These are phyloP conservation scores for Eudyptes chrysolophus DNA, from an alignment of 2,113 vertebrate genomes.

Conservation along the genomic window DNA sequence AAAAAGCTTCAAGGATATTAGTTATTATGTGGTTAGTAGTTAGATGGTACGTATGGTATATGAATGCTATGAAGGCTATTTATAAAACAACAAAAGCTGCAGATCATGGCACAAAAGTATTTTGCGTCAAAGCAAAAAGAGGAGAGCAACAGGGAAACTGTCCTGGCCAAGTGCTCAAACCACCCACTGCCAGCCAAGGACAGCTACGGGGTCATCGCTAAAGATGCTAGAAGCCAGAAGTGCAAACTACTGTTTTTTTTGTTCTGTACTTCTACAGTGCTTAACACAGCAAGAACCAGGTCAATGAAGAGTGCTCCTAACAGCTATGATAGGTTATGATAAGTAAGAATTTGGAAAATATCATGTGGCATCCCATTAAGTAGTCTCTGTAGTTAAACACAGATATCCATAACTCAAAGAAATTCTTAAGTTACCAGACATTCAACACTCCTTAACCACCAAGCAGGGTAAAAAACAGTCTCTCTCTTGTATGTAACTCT, in stretches of 20 bases:
- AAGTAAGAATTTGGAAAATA: slow-evolving; percentile 1
- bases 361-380: not conserved
- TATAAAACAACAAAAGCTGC: not conserved
- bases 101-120: not conserved
- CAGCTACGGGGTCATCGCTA: not conserved
- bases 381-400: not conserved
- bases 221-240: not conserved
- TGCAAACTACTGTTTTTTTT: not conserved
- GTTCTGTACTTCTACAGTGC: not conserved
- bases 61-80: not conserved
- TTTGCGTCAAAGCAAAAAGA: not conserved
- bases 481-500: not conserved
- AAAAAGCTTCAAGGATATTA: not conserved
- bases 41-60: not conserved
- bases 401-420: not conserved
- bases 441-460: not conserved
- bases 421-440: not conserved
- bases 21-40: not conserved
- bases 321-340: not conserved
- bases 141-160: not conserved
- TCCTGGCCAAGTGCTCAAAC: not conserved
- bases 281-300: not conserved
- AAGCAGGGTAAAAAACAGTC: not conserved
- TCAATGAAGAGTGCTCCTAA: not conserved
- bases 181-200: not conserved